Percentiles rank a stretch among this genome's conserved stretches.
Conservation (phyloP, 2,888 invertebrate species). For the Pristionchus arcanus region DNA sequence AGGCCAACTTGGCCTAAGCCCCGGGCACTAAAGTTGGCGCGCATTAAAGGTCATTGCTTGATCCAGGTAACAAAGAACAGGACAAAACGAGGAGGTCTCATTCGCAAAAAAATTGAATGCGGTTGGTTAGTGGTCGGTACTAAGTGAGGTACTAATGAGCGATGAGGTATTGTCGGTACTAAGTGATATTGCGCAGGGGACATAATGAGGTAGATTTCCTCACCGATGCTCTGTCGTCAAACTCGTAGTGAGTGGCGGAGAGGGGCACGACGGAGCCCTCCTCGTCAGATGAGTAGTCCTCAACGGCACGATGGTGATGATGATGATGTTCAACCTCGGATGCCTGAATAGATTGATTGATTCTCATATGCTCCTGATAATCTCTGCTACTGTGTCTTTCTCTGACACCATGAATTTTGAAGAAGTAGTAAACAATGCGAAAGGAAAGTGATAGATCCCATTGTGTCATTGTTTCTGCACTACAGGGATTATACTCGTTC, state of each 20-base stretch:
- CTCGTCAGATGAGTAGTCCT: slow-evolving; percentile 33
- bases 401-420: too few relatives aligned
- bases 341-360: neutral
- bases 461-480: neutral
- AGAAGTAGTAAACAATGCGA: neutral
- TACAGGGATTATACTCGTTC: neutral
- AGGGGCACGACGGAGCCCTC: slow-evolving; percentile 26
- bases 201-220: too few relatives aligned
- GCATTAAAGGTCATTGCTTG: neutral
- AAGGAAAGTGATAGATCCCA: neutral
- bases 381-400: too few relatives aligned
- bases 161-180: too few relatives aligned
- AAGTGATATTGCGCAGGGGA: too few relatives aligned
- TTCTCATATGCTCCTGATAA: too few relatives aligned
- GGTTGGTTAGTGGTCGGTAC: too few relatives aligned
- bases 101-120: too few relatives aligned
- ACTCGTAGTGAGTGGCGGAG: slow-evolving; percentile 41
- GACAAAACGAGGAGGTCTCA: too few relatives aligned
- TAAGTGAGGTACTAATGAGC: too few relatives aligned
- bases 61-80: neutral
- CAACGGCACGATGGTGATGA: slow-evolving; percentile 8
- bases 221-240: slow-evolving; percentile 41
- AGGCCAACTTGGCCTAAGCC: neutral
- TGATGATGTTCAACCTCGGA: neutral
- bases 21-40: neutral